phyloP scores from a whole-genome alignment of 2,113 vertebrate species.

The Nothocercus julius region DNA sequence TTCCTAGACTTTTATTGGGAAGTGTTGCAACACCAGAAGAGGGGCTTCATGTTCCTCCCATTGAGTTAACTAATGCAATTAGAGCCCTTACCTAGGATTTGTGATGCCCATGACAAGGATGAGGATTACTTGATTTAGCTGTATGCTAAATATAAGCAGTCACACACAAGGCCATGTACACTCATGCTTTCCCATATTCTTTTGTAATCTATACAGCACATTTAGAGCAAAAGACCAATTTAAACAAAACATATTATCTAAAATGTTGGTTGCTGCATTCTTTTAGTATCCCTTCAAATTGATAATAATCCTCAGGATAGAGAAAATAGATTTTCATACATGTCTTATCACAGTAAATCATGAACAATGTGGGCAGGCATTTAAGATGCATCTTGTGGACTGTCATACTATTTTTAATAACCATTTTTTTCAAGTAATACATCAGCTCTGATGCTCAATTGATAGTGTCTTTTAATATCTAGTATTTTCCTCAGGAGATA shows the following conservation, averaged over 20 bases:
- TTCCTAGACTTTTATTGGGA: neutral
- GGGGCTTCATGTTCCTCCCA: neutral
- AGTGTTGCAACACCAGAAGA: neutral
- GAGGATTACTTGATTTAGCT: neutral
- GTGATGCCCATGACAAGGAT: neutral
- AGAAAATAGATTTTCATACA: neutral
- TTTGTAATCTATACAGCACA: neutral
- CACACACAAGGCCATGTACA: neutral
- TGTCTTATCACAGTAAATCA: neutral
- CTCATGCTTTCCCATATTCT: neutral
- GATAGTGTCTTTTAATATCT: neutral
- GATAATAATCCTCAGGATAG: neutral
- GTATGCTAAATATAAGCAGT: neutral
- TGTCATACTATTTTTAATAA: neutral
- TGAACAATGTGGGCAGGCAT: neutral
- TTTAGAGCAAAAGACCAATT: neutral
- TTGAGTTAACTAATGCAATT: neutral
- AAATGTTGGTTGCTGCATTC: neutral
- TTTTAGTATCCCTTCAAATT: neutral
- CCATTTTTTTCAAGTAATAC: neutral
- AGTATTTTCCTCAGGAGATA: neutral
- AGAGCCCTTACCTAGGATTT: neutral
- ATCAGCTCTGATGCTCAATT: neutral
- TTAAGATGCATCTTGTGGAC: neutral
- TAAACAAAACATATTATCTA: accelerated